Base-by-base conservation (phyloP, 2,113 vertebrate species). In the Ochotona princeps region DNA sequence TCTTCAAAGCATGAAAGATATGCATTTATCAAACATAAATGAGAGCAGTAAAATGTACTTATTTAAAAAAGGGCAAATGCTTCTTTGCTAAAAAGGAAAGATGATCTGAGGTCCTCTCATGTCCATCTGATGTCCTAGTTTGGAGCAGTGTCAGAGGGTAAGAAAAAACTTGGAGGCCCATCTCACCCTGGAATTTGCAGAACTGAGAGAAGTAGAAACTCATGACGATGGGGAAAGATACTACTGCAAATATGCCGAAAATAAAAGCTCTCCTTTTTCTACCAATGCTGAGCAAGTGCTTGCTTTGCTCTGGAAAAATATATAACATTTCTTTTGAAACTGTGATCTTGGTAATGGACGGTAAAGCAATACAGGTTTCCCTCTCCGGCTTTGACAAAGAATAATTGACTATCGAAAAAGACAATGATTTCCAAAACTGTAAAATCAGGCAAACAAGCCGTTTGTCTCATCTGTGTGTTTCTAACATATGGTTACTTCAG, bases 1-100 rank as follows among this genome's bases (percentile, higher is more conserved):
- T 92, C 82, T 65, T 84, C 65, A 66, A 89, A 92, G 93, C 84
- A 87, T 90, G 86, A 86, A 88, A 95, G 66, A 91, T 65, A 76
- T 67, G 83, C 65, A 91, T 30, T 60, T 67, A 95, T 25, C 47
- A 72, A 65, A 66, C 69, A 78, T 87, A 92, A 91, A 49, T 57
- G 32, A 80, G 3, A 18, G 65, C 76, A 90, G 83, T 61, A 82
- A 73, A 94, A 44, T 44, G 38, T 44, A 44, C 60, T 92, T 69
- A 89, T 95, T 67, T 25, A 81, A 81, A 92, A 7, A 63, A 21
- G 92, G 93, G 84, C 47, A 21, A 95, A 87, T 57, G 51, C 7
- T 88, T 82, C 14, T 79, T 38, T 96, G 35, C 70, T 96, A 83
- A 61, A 93, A 93, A 80, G 15, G 17, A 75, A 9, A 35, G 0